Evolutionary conservation across 2,113 vertebrate genomes (phyloP), one percentile per base, ranked within the genome.

Genomic region (Protobothrops flavoviridis): DNA sequence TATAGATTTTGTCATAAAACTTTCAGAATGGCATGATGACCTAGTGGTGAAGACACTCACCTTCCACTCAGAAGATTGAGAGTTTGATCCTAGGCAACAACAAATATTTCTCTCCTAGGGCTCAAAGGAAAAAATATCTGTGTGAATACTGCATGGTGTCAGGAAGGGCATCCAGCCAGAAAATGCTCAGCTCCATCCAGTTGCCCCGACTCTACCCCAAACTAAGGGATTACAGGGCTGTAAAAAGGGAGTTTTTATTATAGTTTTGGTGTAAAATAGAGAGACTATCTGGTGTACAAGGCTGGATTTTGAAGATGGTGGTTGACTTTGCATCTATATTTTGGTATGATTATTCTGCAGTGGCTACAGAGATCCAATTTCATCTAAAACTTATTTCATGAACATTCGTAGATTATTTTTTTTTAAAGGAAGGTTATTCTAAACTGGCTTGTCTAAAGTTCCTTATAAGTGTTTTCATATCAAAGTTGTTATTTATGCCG

Each of bases 321-420:
- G 69, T 81, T 39, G 69, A 81, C 33, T 81, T 85, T 53, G 48
- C 26, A 91, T 53, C 48, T 85, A 69, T 74, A 74, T 20, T 33
- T 69, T 39, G 17, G 69, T 74, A 74, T 33, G 69, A 8, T 74
- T 74, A 81, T 81, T 81, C 33, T 81, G 33, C 33, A 81, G 74
- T 17, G 21, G 74, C 74, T 81, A 39, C 74, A 48, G 26, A 69
- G 24, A 29, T 69, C 85, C 59, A 33, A 56, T 91, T 91, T 93
- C 59, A 91, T 81, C 33, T 92, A 57, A 95, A 92, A 59, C 12
- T 92, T 1, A 2, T 52, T 92, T 90, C 45, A 59, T 87, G 81
- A 93, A 90, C 53, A 89, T 89, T 91, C 92, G n/a, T 24, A 56
- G 26, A 64, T 93, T 91, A 56, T 91, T 94, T 93, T 91, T 74